phyloP scores from a whole-genome alignment of 2,797 vertebrate species.

The Etheostoma perlongum region DNA sequence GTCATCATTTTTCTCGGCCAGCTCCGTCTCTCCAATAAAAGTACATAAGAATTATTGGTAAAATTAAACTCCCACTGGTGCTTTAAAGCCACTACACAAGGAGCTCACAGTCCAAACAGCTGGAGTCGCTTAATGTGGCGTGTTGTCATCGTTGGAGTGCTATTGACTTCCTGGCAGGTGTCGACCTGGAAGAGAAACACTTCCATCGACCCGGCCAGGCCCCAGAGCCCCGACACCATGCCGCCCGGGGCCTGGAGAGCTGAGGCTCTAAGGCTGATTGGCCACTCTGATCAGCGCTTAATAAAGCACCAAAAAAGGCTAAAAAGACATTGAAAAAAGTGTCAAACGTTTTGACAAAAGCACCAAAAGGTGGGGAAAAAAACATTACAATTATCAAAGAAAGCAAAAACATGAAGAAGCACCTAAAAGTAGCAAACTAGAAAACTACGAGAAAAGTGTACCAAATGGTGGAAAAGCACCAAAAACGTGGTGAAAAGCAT shows the following conservation, averaged over 20 bases:
- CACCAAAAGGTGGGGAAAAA: too few species aligned
- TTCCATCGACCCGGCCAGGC: slow-evolving; percentile 51
- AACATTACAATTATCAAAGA: too few species aligned
- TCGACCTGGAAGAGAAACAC: slow-evolving; percentile 46
- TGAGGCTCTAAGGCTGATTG: too few species aligned
- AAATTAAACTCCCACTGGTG: not conserved
- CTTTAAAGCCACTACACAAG: slow-evolving; percentile 1
- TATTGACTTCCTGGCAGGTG: slow-evolving; percentile 57
- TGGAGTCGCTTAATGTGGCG: slow-evolving; percentile 32
- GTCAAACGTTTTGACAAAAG: too few species aligned
- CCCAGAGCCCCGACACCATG: slow-evolving; percentile 8
- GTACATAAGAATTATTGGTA: not conserved
- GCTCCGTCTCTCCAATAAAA: not conserved
- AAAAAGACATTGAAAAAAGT: too few species aligned
- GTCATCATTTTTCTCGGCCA: not conserved
- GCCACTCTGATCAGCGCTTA: slow-evolving; percentile 45
- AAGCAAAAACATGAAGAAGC: too few species aligned
- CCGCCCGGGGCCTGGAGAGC: not conserved
- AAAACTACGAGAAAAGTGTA: too few species aligned
- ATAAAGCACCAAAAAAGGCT: not conserved
- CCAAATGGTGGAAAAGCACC: too few species aligned
- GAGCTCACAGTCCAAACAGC: slow-evolving; percentile 30
- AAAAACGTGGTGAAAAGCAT: too few species aligned
- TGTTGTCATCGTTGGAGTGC: slow-evolving; percentile 32
- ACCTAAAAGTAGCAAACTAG: too few species aligned